Base-by-base conservation (phyloP, 2,113 vertebrate species). In the Hypomesus transpacificus region DNA sequence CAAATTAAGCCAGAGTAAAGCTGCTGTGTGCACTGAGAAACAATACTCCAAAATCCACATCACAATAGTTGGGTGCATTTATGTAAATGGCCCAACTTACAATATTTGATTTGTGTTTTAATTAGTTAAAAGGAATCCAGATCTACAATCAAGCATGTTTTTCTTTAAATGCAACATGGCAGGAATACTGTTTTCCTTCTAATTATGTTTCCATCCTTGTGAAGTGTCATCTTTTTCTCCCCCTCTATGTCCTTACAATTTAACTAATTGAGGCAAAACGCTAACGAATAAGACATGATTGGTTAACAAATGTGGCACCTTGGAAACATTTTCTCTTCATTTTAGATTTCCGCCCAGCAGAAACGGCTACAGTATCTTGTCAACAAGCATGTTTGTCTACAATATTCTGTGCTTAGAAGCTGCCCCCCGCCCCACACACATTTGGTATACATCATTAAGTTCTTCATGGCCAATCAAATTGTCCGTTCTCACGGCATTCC, bases 391-490 rank as follows among this genome's bases (percentile, higher is more conserved):
- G 86, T 89, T 90, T 88, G 85, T 89, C 87, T 82, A 75, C 82
- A 84, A 84, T 89, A 86, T 77, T 83, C 67, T 77, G 71, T 51
- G 80, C 84, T 87, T 85, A 82, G 82, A 82, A 84, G 89, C 90
- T 90, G 88, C 91, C 91, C 88, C 83, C 84, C 70, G n/a, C 86
- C 39, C 39, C 31, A 34, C 31, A 34, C 39, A 87, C 86, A 91
- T 92, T 92, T 91, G 87, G 86, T 79, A 85, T 91, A 92, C 89
- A 90, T 91, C 90, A 90, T 90, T 91, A 91, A 90, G 82, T 89
- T 91, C 84, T 83, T 76, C 83, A 74, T 87, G 79, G 86, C 87
- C 89, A 90, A 84, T 92, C 85, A 88, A 90, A 89, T 88, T 86
- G 85, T 77, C 83, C 82, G 77, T 88, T 90, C 87, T 87, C 82